Evolutionary conservation across 1,140 invertebrate genomes (phyloP).

Genomic region (Leptopilina boulardi): DNA sequence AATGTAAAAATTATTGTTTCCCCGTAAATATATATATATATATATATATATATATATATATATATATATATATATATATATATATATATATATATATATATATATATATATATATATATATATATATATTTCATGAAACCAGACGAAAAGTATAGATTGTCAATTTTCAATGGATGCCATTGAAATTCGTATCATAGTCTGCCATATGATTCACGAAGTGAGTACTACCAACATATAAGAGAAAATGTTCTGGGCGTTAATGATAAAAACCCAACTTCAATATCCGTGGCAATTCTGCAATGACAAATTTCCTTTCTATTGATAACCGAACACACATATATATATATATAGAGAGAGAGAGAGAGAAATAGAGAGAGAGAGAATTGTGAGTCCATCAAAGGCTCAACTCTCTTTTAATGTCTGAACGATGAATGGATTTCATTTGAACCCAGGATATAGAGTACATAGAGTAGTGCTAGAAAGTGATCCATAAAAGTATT

Average conservation of each 20-base stretch:
- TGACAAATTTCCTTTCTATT: conserved; percentile 39
- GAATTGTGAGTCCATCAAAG: conserved; percentile 36
- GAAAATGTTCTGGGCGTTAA: conserved; percentile 1
- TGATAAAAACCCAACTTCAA: background rate
- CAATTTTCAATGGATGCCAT: background rate
- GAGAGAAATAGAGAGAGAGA: no score
- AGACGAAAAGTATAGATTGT: background rate
- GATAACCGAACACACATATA: conserved; percentile 1
- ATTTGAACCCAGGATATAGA: conserved; percentile 39
- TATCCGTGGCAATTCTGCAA: background rate
- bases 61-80: no score
- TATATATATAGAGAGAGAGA: no score
- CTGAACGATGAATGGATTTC: conserved; percentile 40
- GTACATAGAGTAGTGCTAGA: conserved; percentile 1
- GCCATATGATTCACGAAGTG: background rate
- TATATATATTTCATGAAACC: background rate
- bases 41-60: no score
- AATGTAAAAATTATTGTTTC: no score
- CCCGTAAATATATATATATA: no score
- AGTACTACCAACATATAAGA: background rate
- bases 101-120: no score
- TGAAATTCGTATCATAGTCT: background rate
- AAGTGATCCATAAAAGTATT: background rate
- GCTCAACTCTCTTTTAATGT: background rate
- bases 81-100: no score